phyloP scores from a whole-genome alignment of 2,797 vertebrate species.

The Hirundo rustica region DNA sequence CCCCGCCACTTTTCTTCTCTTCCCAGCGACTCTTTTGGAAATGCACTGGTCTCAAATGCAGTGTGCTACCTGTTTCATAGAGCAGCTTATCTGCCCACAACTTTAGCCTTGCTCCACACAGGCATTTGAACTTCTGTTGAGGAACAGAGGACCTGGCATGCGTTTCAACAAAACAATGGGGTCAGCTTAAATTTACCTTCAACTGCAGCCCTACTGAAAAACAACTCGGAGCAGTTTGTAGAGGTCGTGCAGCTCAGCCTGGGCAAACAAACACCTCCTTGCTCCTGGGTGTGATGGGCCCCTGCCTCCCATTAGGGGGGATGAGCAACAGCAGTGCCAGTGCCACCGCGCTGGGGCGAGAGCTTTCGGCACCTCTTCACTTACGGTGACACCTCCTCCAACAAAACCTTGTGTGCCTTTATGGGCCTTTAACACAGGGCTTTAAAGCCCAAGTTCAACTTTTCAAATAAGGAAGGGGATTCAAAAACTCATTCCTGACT shows the following conservation, averaged over 20 bases:
- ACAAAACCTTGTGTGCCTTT: neutral
- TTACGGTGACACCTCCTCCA: neutral
- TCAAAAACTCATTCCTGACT: neutral
- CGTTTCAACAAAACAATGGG: neutral
- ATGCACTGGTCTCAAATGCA: neutral
- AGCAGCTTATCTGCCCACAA: neutral
- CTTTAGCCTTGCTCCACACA: accelerated
- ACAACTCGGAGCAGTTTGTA: neutral
- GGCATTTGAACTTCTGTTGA: neutral
- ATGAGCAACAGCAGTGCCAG: neutral
- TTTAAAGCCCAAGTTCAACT: neutral
- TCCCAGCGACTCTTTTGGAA: neutral
- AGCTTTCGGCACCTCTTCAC: neutral
- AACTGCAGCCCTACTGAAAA: neutral
- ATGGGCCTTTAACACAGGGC: neutral
- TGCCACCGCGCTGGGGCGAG: accelerated
- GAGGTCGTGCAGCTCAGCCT: accelerated
- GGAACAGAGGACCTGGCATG: accelerated
- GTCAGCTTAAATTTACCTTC: neutral
- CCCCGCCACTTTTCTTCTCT: neutral
- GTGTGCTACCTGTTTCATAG: neutral
- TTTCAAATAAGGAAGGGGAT: neutral
- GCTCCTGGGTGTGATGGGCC: neutral
- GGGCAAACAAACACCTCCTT: neutral
- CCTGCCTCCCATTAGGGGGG: neutral